These are phyloP conservation scores for Protosalanx chinensis DNA, from an alignment of 2,797 vertebrate species.

Conservation along the genomic window DNA sequence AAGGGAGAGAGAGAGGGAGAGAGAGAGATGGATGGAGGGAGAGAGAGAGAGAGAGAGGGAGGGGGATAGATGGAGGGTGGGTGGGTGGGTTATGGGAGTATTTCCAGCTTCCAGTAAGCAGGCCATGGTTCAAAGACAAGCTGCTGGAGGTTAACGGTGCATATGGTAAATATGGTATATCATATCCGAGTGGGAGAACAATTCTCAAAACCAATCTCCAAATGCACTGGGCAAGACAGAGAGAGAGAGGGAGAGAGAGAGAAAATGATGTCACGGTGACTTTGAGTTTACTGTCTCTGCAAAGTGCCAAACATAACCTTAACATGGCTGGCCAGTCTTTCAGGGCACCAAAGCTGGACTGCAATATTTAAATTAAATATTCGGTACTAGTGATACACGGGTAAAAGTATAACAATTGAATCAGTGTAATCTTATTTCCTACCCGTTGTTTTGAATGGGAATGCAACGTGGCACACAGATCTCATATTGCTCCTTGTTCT, in stretches of 20 bases:
- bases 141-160: constrained; percentile 49
- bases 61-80: not conserved
- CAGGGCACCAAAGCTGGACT: constrained; percentile 15
- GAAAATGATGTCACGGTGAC: constrained; percentile 23
- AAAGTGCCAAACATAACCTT: constrained; percentile 29
- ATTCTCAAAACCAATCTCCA: constrained; percentile 43
- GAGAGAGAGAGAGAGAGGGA: constrained; percentile 13
- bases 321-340: constrained; percentile 13
- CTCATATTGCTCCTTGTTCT: not conserved
- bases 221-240: constrained; percentile 28
- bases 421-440: no score
- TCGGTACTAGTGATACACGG: not conserved
- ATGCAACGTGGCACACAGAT: no score
- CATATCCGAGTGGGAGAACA: constrained; percentile 24
- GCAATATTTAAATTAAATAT: constrained; percentile 18
- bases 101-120: constrained; percentile 45
- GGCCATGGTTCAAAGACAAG: constrained; percentile 40
- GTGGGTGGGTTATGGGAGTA: constrained; percentile 8
- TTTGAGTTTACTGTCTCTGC: constrained; percentile 28
- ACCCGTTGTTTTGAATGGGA: no score
- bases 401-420: no score
- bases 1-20: constrained; percentile 20
- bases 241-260: not conserved
- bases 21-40: no score
- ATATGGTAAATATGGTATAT: constrained; percentile 43